These are phyloP conservation scores for Oscheius sp. DNA, from an alignment of 2,888 invertebrate species.

Conservation along the genomic window DNA sequence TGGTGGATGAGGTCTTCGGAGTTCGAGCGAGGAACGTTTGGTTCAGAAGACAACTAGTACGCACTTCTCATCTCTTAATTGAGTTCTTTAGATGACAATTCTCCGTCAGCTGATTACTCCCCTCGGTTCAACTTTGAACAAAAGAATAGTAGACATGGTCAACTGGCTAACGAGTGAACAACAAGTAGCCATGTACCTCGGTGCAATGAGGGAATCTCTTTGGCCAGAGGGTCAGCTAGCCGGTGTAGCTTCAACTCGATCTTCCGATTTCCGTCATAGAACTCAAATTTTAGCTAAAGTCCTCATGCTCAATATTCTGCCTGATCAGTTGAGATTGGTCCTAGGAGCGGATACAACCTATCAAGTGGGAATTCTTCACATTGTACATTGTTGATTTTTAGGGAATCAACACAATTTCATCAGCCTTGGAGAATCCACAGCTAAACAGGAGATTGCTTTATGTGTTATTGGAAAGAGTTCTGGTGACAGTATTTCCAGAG, in stretches of 20 bases:
- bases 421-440: constrained; percentile 85
- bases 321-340: constrained; percentile 88
- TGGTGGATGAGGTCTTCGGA: constrained; percentile 86
- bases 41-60: constrained; percentile 81
- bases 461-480: constrained; percentile 83
- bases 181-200: constrained; percentile 86
- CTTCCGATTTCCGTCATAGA: constrained; percentile 77
- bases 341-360: constrained; percentile 78
- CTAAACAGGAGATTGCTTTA: constrained; percentile 85
- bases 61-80: background rate
- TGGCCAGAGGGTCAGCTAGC: constrained; percentile 77
- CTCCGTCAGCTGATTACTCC: constrained; percentile 82
- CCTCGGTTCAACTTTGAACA: constrained; percentile 84
- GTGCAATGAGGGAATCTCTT: constrained; percentile 78
- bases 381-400: constrained; percentile 69
- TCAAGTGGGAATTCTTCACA: constrained; percentile 37
- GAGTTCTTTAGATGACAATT: constrained; percentile 73
- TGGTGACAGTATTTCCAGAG: constrained; percentile 67
- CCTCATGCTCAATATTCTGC: constrained; percentile 83
- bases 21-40: constrained; percentile 83
- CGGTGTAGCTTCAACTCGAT: constrained; percentile 74
- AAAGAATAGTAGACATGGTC: constrained; percentile 87
- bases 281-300: constrained; percentile 86
- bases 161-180: constrained; percentile 86
- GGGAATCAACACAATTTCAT: constrained; percentile 84